A percentile compares a stretch with the other conserved stretches of the same genome.
These are phyloP conservation scores for Cepaea hortensis DNA, from an alignment of 2,888 invertebrate species.

Conservation along the genomic window DNA sequence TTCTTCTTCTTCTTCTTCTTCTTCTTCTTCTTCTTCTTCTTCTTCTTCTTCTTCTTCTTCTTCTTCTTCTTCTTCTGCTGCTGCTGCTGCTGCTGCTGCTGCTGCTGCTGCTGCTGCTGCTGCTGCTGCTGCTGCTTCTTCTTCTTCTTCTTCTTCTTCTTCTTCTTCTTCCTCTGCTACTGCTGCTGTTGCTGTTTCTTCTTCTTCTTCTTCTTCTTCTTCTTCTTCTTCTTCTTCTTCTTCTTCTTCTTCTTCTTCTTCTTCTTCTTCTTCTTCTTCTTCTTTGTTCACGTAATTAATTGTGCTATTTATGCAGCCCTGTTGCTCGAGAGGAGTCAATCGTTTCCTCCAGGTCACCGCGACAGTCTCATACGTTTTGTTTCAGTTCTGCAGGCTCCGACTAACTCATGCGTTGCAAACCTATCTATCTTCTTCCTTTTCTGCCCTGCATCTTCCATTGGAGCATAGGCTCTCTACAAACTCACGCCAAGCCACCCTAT, in stretches of 20 bases:
- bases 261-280: slow-evolving; percentile 16
- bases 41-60: not conserved
- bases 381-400: too few species aligned
- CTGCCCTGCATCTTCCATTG: too few species aligned
- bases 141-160: slow-evolving; percentile 11
- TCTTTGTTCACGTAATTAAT: not conserved
- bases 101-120: not conserved
- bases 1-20: slow-evolving; percentile 3
- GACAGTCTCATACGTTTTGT: too few species aligned
- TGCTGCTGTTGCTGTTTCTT: not conserved
- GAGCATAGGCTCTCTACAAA: too few species aligned
- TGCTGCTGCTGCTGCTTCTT: not conserved
- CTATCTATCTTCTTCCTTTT: too few species aligned
- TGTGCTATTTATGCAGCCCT: too few species aligned
- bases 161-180: not conserved
- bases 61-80: not conserved
- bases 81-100: not conserved
- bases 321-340: too few species aligned
- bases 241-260: slow-evolving; percentile 19
- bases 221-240: slow-evolving; percentile 19
- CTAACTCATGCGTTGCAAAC: too few species aligned
- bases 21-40: slow-evolving; percentile 18
- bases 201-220: slow-evolving; percentile 19
- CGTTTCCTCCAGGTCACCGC: too few species aligned
- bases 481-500: too few species aligned